Base-by-base conservation (phyloP, 2,888 invertebrate genomes). In the Conus canariensis region DNA sequence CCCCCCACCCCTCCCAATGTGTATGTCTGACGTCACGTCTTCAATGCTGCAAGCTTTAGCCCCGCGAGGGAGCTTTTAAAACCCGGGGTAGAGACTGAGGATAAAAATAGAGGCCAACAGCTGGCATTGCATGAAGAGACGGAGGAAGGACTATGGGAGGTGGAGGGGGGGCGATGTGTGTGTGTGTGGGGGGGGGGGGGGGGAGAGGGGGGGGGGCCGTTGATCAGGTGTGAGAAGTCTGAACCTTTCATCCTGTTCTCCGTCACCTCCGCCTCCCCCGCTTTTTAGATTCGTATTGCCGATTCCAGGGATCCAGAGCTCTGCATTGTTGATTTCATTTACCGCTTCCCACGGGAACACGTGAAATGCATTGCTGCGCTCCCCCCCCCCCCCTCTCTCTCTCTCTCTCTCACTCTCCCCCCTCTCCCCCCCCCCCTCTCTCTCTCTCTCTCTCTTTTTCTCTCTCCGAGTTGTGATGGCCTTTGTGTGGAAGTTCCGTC, bases 321-420 rank as follows among this genome's bases (percentile, higher is more conserved):
- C 30, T 45, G 30, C 80, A 45, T 80, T 80, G 30, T 80, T 80
- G 80, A 80, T 80, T 86, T 86, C 86, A 67, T 60, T 45, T 60
- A 86, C 67, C 64, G 19, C 16, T 14, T 30, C n/a, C 60, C 60
- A n/a, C 16, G 12, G 64, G 86, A 19, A 59, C 58, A 86, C 86
- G 45, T 64, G 64, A 64, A 64, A 80, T 85, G 67, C 60, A 86
- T 86, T 60, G 67, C 86, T 64, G 14, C n/a, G 12, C 85, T 85
- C 12, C 59, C n/a, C 12, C 74, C 87, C 70, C 87, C 25, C 67
- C 4, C 0, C 45, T 1, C 45, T 45, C 45, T 3, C 45, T 45
- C 45, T 45, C 45, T 45, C 45, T 45, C 45, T 45, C 45, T 45
- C 45, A 0, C 45, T 4, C 45, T 4, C 30, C 30, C 30, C 30